Evolutionary conservation across 2,113 vertebrate genomes (phyloP).

Genomic region (Hassar affinis): DNA sequence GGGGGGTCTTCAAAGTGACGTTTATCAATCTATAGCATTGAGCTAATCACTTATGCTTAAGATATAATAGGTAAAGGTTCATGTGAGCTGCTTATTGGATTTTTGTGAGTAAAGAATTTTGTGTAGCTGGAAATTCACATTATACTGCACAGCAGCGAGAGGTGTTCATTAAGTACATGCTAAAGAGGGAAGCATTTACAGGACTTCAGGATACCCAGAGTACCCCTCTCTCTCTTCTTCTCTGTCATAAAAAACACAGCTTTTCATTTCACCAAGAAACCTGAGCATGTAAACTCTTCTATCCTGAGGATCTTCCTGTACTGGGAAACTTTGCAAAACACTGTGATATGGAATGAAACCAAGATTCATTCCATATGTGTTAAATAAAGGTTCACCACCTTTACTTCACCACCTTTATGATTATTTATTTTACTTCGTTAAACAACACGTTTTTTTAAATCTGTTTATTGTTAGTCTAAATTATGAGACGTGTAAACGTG

Average conservation of each 20-base stretch:
- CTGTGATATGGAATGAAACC: neutral
- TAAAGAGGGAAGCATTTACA: neutral
- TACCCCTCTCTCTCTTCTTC: neutral
- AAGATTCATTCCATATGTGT: neutral
- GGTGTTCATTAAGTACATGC: neutral
- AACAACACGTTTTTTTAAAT: too few relatives aligned
- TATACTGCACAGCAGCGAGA: neutral
- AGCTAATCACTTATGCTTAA: neutral
- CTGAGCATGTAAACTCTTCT: neutral
- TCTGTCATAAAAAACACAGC: neutral
- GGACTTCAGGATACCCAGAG: neutral
- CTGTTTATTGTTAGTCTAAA: too few relatives aligned
- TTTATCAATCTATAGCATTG: neutral
- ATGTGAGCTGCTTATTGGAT: neutral
- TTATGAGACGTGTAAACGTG: too few relatives aligned
- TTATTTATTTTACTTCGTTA: too few relatives aligned
- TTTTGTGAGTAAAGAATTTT: neutral
- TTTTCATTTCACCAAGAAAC: neutral
- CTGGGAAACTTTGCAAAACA: neutral
- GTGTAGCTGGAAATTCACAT: neutral
- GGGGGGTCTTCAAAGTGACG: neutral
- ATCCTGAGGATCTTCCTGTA: neutral
- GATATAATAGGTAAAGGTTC: neutral
- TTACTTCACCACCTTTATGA: too few relatives aligned
- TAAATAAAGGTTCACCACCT: neutral